Base-by-base conservation (phyloP, 2,888 invertebrate genomes). In the Aleiodes testaceus region DNA sequence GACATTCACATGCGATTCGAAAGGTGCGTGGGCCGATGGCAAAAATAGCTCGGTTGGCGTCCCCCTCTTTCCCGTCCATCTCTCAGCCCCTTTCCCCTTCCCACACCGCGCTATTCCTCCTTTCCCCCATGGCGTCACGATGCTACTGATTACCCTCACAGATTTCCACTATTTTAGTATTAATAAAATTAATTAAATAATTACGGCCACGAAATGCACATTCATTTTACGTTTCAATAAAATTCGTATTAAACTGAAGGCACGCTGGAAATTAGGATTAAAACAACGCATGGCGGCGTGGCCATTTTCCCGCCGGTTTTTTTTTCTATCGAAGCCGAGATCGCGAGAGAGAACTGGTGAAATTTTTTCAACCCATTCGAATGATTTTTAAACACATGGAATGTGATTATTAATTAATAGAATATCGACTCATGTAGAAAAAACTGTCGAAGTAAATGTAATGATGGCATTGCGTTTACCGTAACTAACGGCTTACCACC, bases 11-110 rank as follows among this genome's bases (percentile, higher is more conserved):
- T 47, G 59, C 69, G 72, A 64, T 69, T 66, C 59, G 64, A 68
- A 69, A 77, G 72, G 69, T 73, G 77, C 74, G 77, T 76, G 75
- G 75, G 75, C 72, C 72, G 77, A 75, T 70, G 72, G 75, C 74
- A 76, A 73, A 77, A 77, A 77, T 77, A 77, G 75, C 76, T 76
- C 77, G 78, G 79, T 79, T 75, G 79, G 77, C 76, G 79, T 78
- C 80, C 79, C 76, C 74, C 79, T 74, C 73, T 76, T 76, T 76
- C 75, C 77, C 78, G 76, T 67, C 66, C 59, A 69, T 12, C 66
- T 44, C 66, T 18, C 42, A 59, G 42, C 59, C 64, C 66, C 59
- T 18, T 59, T 18, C 9, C 30, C 55, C 49, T 52, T 59, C 71
- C 42, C 20, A 26, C 26, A 26, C 26, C 26, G 5, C 26, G 61